phyloP scores from a whole-genome alignment of 2,888 invertebrate genomes.

The Agelastica alni region DNA sequence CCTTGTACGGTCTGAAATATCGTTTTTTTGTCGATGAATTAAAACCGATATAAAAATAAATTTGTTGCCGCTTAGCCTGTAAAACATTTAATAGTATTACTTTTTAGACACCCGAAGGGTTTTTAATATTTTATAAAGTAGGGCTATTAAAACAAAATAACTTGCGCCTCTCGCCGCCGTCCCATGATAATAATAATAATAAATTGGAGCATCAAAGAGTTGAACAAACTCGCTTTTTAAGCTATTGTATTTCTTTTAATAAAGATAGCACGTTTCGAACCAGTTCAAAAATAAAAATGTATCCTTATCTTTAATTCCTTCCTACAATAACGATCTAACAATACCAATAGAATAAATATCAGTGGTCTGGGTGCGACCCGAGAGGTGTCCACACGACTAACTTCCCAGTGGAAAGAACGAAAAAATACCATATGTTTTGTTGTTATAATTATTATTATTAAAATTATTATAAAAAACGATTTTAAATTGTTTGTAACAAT shows the following conservation, averaged over 20 bases:
- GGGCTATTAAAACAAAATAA: constrained; percentile 40
- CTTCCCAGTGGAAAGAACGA: too few species aligned
- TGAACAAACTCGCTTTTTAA: constrained; percentile 7
- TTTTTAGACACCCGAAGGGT: constrained; percentile 46
- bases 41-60: constrained; percentile 49
- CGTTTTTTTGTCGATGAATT: constrained; percentile 43
- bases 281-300: not conserved
- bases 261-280: constrained; percentile 1
- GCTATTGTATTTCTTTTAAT: constrained; percentile 1
- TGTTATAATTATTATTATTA: too few species aligned
- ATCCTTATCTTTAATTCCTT: not conserved
- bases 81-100: constrained; percentile 52
- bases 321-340: too few species aligned
- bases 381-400: too few species aligned
- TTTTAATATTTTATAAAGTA: constrained; percentile 50
- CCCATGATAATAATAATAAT: too few species aligned
- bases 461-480: too few species aligned
- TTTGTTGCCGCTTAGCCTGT: constrained; percentile 45
- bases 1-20: constrained; percentile 13
- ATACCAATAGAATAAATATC: too few species aligned
- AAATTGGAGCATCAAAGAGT: constrained; percentile 12
- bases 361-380: too few species aligned
- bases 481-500: too few species aligned
- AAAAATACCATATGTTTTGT: too few species aligned
- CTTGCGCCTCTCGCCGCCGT: constrained; percentile 25